Percentiles rank a stretch among this genome's conserved stretches.
phyloP scores from a whole-genome alignment of 2,113 vertebrate species.

The Alectura lathami region DNA sequence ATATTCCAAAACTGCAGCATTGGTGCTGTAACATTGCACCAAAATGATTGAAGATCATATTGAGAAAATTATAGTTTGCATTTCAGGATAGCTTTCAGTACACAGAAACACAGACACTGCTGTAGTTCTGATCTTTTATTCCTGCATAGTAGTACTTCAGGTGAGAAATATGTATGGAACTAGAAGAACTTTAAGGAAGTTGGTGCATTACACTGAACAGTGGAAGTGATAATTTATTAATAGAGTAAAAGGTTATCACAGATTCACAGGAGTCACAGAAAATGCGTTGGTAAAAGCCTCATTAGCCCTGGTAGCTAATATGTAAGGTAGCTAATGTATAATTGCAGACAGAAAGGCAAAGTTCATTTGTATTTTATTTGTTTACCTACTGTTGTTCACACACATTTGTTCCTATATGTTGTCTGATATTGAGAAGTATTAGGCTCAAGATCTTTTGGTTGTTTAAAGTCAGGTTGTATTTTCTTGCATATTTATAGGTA shows the following conservation, averaged over 20 bases:
- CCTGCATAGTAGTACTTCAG: conserved; percentile 11
- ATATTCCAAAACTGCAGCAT: conserved; percentile 2
- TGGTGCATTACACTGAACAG: background rate
- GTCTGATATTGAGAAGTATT: background rate
- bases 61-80: conserved; percentile 48
- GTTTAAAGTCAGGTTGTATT: conserved; percentile 20
- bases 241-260: conserved; percentile 16
- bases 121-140: background rate
- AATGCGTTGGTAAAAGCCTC: conserved; percentile 9
- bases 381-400: background rate
- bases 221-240: conserved; percentile 44
- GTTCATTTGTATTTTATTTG: conserved; percentile 24
- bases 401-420: background rate
- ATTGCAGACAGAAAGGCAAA: conserved; percentile 25
- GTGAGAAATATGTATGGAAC: background rate
- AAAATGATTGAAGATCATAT: conserved; percentile 58
- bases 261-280: background rate
- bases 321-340: conserved; percentile 2
- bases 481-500: background rate
- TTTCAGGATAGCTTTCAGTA: conserved; percentile 35
- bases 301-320: conserved; percentile 28
- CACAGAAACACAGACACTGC: background rate
- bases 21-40: conserved; percentile 39
- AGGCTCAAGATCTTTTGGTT: background rate
- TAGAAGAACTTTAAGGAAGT: conserved; percentile 18